Evolutionary conservation across 2,113 vertebrate species (phyloP), one percentile per base, ranked within the genome.

Genomic region (Sapayoa aenigma): DNA sequence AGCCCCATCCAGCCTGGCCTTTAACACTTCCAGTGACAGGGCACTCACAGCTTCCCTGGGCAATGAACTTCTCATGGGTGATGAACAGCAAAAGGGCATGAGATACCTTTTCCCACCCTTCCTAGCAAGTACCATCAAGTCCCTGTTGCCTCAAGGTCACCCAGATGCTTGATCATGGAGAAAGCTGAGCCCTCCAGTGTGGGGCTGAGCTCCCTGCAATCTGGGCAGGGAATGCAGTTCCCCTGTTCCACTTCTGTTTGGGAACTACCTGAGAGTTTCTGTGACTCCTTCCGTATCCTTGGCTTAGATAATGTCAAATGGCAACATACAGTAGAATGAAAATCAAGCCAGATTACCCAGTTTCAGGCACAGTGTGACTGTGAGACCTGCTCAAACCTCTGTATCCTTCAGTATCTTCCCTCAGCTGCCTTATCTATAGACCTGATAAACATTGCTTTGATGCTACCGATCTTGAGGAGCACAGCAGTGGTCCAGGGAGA

Each of bases 181-280:
- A 44, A 60, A 12, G 27, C 47, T 67, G 49, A 86, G 28, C 16
- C 9, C 12, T 42, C 39, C n/a, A 3, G 9, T 2, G 0, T 42
- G 50, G 25, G 44, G 44, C 30, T 23, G 5, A 71, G 49, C 4
- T 2, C 11, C 44, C 17, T 0, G 0, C 39, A 66, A 6, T 63
- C 33, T 52, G 59, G 41, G 15, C 59, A 41, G 42, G 41, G 18
- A 28, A 8, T 83, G 53, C 59, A 44, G 41, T 30, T 31, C 55
- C 4, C 14, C 23, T 15, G 20, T 28, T 76, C 24, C 22, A 35
- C 41, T 73, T 62, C 60, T 15, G 6, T 22, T n/a, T 90, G 59
- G 41, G 33, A 78, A 35, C 23, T 56, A 46, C 37, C 33, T 62
- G 53, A 53, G 28, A 15, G 30, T 56, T 21, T 83, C 59, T 58